Evolutionary conservation across 2,113 vertebrate genomes (phyloP).

Genomic region (Tragelaphus scriptus): DNA sequence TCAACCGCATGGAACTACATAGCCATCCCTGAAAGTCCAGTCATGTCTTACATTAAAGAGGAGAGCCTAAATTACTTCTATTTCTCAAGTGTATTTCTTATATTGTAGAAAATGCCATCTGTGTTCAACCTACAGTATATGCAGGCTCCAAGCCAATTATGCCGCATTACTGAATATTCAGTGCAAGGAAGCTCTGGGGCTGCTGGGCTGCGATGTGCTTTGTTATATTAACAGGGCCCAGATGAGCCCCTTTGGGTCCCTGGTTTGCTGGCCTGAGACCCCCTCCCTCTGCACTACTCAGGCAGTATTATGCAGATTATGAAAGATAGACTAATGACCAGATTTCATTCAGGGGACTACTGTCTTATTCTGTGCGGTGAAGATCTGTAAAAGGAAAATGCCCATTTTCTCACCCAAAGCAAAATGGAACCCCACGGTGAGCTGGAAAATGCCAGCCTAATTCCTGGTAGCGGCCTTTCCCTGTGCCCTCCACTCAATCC

Average conservation of each 20-base stretch:
- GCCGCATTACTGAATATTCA: conserved; percentile 28
- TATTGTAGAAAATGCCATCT: conserved; percentile 50
- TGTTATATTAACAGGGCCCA: neutral
- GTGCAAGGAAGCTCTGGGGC: neutral
- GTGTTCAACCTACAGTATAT: conserved; percentile 13
- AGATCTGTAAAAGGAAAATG: conserved; percentile 47
- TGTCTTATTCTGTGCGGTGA: neutral
- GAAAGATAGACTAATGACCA: conserved; percentile 33
- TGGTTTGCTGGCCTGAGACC: neutral
- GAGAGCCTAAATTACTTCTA: neutral
- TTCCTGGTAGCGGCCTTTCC: conserved; percentile 15
- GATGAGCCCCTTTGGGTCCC: neutral
- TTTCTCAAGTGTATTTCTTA: conserved; percentile 25
- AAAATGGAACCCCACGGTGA: conserved; percentile 45
- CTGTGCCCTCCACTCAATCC: neutral
- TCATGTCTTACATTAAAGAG: neutral
- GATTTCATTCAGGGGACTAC: conserved; percentile 31
- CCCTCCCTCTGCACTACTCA: neutral
- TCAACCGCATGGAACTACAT: neutral
- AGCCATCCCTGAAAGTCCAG: neutral
- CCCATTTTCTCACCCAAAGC: conserved; percentile 20
- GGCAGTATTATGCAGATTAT: conserved; percentile 17
- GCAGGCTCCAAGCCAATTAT: conserved; percentile 7
- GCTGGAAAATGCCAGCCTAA: conserved; percentile 44
- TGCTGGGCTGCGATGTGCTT: neutral